These are phyloP conservation scores for Drosophila lutescens DNA, from an alignment of 2,888 invertebrate species.

Conservation along the genomic window DNA sequence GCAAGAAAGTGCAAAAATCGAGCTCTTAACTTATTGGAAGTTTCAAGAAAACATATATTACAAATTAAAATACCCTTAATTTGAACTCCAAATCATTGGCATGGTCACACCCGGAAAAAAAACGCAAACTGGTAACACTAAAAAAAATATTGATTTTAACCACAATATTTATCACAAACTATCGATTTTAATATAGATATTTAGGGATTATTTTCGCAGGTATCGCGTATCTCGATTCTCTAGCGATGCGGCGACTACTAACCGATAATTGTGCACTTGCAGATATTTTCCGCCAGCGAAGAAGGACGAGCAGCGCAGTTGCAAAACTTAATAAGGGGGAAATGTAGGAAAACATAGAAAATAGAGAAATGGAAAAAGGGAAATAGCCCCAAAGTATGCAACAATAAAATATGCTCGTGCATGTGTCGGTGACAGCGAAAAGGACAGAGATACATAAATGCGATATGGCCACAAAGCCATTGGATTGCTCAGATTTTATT, in stretches of 20 bases:
- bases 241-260: constrained; percentile 36
- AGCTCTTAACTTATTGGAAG: background rate
- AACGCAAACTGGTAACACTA: background rate
- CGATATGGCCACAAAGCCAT: constrained; percentile 21
- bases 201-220: background rate
- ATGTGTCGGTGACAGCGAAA: background rate
- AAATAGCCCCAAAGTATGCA: constrained; percentile 1
- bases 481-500: constrained; percentile 29
- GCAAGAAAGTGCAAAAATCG: background rate
- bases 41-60: too few species aligned
- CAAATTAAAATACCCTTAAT: background rate
- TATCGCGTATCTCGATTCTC: constrained; percentile 20
- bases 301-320: constrained; percentile 22
- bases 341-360: background rate
- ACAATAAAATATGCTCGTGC: constrained; percentile 2
- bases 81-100: background rate
- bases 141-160: background rate
- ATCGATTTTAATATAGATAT: background rate
- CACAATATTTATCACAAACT: background rate
- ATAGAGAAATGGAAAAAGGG: background rate
- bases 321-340: constrained; percentile 14
- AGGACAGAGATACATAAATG: background rate
- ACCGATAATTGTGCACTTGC: constrained; percentile 23
- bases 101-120: background rate
- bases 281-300: constrained; percentile 15